A percentile compares a stretch with the other conserved stretches of the same genome.
phyloP scores from a whole-genome alignment of 2,797 vertebrate species.

The Acestrorhynchus altus region DNA sequence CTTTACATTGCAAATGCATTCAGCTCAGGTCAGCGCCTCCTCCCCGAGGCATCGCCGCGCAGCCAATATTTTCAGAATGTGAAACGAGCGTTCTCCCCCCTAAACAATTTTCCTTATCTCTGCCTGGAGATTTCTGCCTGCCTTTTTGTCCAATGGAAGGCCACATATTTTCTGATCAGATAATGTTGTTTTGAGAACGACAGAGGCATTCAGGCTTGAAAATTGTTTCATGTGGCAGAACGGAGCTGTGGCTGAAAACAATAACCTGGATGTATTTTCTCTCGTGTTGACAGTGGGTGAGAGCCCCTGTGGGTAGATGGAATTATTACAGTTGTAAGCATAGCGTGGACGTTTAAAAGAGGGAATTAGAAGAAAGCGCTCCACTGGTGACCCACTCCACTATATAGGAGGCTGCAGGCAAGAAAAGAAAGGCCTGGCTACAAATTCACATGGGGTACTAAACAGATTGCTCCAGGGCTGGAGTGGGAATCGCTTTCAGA shows the following conservation, averaged over 20 bases:
- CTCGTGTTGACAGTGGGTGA: slow-evolving; percentile 13
- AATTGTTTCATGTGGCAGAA: slow-evolving; percentile 40
- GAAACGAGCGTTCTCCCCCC: slow-evolving; percentile 4
- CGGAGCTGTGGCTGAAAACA: slow-evolving; percentile 49
- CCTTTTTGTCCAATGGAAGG: slow-evolving; percentile 17
- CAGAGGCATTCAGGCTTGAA: slow-evolving; percentile 49
- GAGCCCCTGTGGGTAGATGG: slow-evolving; percentile 1
- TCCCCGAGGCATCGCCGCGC: background rate
- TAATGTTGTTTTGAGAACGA: slow-evolving; percentile 56
- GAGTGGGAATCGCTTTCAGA: too few species aligned
- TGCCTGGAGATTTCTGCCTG: slow-evolving; percentile 25
- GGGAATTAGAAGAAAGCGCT: slow-evolving; percentile 6
- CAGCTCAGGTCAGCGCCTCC: slow-evolving; percentile 35
- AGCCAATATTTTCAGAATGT: slow-evolving; percentile 5
- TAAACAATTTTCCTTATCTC: slow-evolving; percentile 41
- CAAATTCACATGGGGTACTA: background rate
- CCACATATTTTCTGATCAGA: slow-evolving; percentile 49
- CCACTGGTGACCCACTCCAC: slow-evolving; percentile 13
- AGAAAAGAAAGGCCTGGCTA: background rate
- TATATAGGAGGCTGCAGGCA: background rate
- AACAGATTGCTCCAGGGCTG: background rate
- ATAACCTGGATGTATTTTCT: slow-evolving; percentile 28
- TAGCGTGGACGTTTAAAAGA: background rate
- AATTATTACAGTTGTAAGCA: slow-evolving; percentile 35
- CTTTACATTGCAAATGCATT: slow-evolving; percentile 43